Evolutionary conservation across 2,113 vertebrate genomes (phyloP), one percentile per base, ranked within the genome.

Genomic region (Crotalus helleri): DNA sequence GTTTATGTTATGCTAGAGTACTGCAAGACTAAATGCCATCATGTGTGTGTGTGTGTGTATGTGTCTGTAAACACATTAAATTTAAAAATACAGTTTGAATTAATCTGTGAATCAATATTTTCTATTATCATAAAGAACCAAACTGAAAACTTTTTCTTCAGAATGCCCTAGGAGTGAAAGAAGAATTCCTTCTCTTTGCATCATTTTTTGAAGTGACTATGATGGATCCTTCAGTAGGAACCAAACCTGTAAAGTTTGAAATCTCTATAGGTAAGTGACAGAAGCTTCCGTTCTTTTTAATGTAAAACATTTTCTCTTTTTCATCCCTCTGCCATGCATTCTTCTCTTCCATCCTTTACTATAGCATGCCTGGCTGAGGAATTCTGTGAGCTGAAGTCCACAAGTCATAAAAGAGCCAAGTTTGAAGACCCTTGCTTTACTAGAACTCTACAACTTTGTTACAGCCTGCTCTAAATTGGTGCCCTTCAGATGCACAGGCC

Each of bases 191-290:
- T 91, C 97, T 99, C 85, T 99, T 99, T 8, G 97, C 98, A 1
- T 98, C 98, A 81, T 97, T 99, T 90, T 99, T 99, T 95, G 99
- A 99, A 95, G 98, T 98, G 88, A 98, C 99, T 5, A 99, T 99
- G 99, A 98, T 99, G 57, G 98, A 99, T 92, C 97, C 97, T 0
- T 97, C 97, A 58, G 95, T 99, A 64, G 97, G 97, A 93, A 97
- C 95, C 24, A 98, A 97, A 93, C 97, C 97, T 5, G 89, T 99
- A 94, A 98, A 96, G 91, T 99, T 99, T 94, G 98, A 99, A 95
- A 97, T 99, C 88, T 99, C 99, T 87, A 98, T 99, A 91, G 99
- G 99, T 99, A 95, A 24, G 95, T 96, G 93, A 23, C 24, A 39
- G 10, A 81, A 23, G 6, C 0, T 5, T 81, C 24, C 0, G 24